Evolutionary conservation across 2,797 vertebrate species (phyloP).

Genomic region (Parauchenoglanis punctatus): DNA sequence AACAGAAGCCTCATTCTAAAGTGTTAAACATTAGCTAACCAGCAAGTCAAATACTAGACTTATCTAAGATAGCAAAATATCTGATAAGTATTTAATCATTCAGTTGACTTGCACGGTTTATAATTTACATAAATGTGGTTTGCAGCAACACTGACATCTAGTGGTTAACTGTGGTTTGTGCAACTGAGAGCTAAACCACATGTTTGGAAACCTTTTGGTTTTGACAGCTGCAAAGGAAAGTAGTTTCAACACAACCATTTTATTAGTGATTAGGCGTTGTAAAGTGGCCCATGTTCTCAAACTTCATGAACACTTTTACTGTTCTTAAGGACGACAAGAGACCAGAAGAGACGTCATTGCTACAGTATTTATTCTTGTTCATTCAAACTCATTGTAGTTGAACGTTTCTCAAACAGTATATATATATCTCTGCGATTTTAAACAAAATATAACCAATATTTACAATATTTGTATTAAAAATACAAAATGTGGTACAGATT

Average conservation of each 20-base stretch:
- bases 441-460: constrained; percentile 60
- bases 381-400: constrained; percentile 34
- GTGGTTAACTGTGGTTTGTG: not conserved
- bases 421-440: constrained; percentile 52
- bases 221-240: not conserved
- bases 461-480: constrained; percentile 78
- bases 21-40: not conserved
- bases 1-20: not conserved
- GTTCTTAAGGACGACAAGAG: not conserved
- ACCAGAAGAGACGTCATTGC: constrained; percentile 3
- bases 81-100: not conserved
- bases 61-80: not conserved
- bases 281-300: not conserved
- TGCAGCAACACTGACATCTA: constrained; percentile 6
- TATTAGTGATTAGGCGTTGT: not conserved
- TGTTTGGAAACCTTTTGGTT: not conserved
- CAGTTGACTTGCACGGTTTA: not conserved
- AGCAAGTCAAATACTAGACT: not conserved
- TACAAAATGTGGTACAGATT: constrained; percentile 92
- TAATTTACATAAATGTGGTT: not conserved
- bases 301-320: not conserved
- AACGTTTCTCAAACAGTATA: constrained; percentile 48
- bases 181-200: not conserved
- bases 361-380: constrained; percentile 58
- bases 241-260: not conserved